These are phyloP conservation scores for Drosophila oshimai DNA, from an alignment of 1,140 invertebrate species.

Conservation along the genomic window DNA sequence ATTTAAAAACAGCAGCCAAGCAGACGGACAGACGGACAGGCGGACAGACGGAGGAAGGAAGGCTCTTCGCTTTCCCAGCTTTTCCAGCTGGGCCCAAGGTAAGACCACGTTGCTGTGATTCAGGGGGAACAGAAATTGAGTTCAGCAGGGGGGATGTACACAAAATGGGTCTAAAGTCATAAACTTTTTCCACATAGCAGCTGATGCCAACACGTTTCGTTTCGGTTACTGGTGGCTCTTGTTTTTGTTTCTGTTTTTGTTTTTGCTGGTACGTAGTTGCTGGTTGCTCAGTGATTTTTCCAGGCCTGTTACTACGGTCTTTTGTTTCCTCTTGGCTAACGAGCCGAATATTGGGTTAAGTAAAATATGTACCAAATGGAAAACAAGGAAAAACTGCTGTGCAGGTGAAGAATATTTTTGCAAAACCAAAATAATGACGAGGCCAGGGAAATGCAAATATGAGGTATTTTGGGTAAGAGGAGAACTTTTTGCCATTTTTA, in stretches of 20 bases:
- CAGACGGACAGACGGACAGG: slow-evolving; percentile 16
- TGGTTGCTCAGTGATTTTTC: slow-evolving; percentile 77
- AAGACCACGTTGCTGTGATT: slow-evolving; percentile 51
- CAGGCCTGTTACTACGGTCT: slow-evolving; percentile 72
- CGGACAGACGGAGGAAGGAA: slow-evolving; percentile 8
- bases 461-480: background rate
- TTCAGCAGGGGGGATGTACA: slow-evolving; percentile 54
- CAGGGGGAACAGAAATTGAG: slow-evolving; percentile 49
- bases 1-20: slow-evolving; percentile 72
- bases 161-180: slow-evolving; percentile 80
- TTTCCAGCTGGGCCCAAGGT: slow-evolving; percentile 56
- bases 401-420: slow-evolving; percentile 16
- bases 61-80: slow-evolving; percentile 10
- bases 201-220: slow-evolving; percentile 66
- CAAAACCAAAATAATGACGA: slow-evolving; percentile 19
- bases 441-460: slow-evolving; percentile 11
- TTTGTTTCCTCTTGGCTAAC: slow-evolving; percentile 74
- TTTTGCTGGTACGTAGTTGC: slow-evolving; percentile 36
- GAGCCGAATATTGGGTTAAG: slow-evolving; percentile 78
- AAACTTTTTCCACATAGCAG: slow-evolving; percentile 76
- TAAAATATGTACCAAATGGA: slow-evolving; percentile 52
- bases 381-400: background rate
- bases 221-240: slow-evolving; percentile 20
- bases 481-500: background rate
- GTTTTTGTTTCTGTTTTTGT: slow-evolving; percentile 13